phyloP scores from a whole-genome alignment of 1,140 invertebrate genomes.

The Sarcophaga bullata region DNA sequence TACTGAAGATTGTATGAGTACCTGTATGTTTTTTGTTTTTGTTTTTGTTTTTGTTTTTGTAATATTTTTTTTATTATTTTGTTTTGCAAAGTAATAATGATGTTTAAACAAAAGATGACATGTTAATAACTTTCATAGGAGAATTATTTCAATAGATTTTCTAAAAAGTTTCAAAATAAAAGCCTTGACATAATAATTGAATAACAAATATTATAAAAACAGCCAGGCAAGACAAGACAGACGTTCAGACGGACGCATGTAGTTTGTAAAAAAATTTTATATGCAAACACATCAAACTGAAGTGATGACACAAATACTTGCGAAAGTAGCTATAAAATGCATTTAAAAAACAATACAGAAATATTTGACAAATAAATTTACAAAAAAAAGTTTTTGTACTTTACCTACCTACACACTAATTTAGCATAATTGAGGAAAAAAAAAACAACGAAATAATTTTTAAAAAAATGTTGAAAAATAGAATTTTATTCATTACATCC shows the following conservation, averaged over 20 bases:
- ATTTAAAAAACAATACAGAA: neutral
- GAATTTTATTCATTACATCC: too few relatives aligned
- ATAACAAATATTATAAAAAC: slow-evolving; percentile 3
- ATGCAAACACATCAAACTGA: slow-evolving; percentile 4
- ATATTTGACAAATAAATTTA: too few relatives aligned
- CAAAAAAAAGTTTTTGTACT: too few relatives aligned
- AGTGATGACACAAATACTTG: slow-evolving; percentile 6
- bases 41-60: too few relatives aligned
- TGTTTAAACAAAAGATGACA: slow-evolving; percentile 19
- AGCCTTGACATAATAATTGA: slow-evolving; percentile 22
- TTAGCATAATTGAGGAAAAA: too few relatives aligned
- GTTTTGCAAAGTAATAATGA: neutral
- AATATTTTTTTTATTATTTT: neutral
- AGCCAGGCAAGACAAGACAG: neutral
- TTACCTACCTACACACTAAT: too few relatives aligned
- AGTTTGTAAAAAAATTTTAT: neutral
- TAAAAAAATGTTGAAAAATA: too few relatives aligned
- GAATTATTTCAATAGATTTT: slow-evolving; percentile 16
- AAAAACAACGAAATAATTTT: too few relatives aligned
- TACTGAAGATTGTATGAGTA: too few relatives aligned
- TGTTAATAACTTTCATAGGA: slow-evolving; percentile 20
- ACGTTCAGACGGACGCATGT: neutral
- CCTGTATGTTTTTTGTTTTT: too few relatives aligned
- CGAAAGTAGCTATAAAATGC: neutral
- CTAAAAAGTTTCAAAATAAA: neutral